Evolutionary conservation across 2,888 invertebrate genomes (phyloP), one percentile per base, ranked within the genome.

Genomic region (Dendrolimus houi): DNA sequence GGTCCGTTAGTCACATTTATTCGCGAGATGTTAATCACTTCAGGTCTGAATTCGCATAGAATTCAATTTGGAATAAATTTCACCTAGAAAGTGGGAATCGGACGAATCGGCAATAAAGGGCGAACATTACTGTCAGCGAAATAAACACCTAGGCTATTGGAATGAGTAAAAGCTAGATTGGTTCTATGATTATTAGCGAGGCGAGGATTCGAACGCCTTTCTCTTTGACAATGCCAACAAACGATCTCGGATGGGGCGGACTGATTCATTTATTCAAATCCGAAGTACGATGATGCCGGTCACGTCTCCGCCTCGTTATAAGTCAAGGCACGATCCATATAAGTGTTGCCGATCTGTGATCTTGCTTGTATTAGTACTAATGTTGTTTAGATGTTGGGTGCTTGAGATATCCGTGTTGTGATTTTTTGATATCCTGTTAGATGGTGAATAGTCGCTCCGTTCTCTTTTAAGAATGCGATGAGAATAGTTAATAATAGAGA

Each of bases 121-220:
- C 47, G 47, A 47, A 47, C 47, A 47, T 47, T 47, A 61, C 72
- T 68, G 69, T 64, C 72, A 69, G 72, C 66, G 65, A 67, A 72
- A 71, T 72, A 66, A 70, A 71, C 72, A 75, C 77, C 74, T 77
- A 76, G 64, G 64, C 66, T 65, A 64, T 71, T 73, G 72, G 75
- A 77, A 72, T 70, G 72, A 72, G 81, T 81, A 81, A 85, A 77
- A 82, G 79, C 74, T 75, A 79, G 81, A 83, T 83, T 75, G 69
- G 72, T 65, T 65, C 60, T 70, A 72, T 74, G 84, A 83, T 83
- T 82, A 76, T 73, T 67, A 71, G 68, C 61, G 70, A 74, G 75
- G 79, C 79, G 81, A 77, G 72, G 79, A 81, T 81, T 83, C 79
- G 83, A 78, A 80, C 79, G 77, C 83, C 87, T 87, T 86, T 87